phyloP scores from a whole-genome alignment of 2,888 invertebrate genomes.

The Melikaiella ostensackeni region DNA sequence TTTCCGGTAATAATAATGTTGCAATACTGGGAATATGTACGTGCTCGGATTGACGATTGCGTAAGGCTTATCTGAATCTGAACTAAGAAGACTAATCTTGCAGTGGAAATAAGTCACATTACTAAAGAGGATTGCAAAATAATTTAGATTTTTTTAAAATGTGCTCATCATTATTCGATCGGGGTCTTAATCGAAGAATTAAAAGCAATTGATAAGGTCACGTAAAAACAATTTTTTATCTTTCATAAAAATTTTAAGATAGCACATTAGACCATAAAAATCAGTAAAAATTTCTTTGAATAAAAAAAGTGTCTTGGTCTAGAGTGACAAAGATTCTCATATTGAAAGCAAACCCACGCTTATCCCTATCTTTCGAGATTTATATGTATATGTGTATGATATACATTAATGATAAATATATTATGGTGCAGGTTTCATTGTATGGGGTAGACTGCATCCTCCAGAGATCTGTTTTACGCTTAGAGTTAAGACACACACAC shows the following conservation, averaged over 20 bases:
- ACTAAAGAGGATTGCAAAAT: not conserved
- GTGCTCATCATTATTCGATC: not conserved
- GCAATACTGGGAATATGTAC: slow-evolving; percentile 24
- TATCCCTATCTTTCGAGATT: slow-evolving; percentile 14
- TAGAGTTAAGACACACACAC: not conserved
- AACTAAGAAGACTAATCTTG: not conserved
- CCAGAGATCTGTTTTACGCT: not conserved
- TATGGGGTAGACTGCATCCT: slow-evolving; percentile 5
- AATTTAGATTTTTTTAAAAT: not conserved
- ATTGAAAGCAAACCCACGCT: slow-evolving; percentile 13
- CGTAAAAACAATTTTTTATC: not conserved
- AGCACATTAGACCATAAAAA: no score
- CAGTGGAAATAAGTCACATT: not conserved
- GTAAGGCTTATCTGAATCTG: not conserved
- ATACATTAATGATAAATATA: not conserved
- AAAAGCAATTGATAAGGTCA: no score
- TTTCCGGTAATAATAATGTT: slow-evolving; percentile 22
- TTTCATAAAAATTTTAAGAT: not conserved
- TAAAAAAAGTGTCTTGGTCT: no score
- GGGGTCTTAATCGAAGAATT: no score
- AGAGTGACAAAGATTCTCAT: not conserved
- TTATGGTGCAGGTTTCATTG: not conserved
- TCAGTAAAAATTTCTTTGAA: no score
- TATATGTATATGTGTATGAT: not conserved
- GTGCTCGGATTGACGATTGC: slow-evolving; percentile 20